Base-by-base conservation (phyloP, 2,113 vertebrate genomes). In the Delphinapterus leucas region DNA sequence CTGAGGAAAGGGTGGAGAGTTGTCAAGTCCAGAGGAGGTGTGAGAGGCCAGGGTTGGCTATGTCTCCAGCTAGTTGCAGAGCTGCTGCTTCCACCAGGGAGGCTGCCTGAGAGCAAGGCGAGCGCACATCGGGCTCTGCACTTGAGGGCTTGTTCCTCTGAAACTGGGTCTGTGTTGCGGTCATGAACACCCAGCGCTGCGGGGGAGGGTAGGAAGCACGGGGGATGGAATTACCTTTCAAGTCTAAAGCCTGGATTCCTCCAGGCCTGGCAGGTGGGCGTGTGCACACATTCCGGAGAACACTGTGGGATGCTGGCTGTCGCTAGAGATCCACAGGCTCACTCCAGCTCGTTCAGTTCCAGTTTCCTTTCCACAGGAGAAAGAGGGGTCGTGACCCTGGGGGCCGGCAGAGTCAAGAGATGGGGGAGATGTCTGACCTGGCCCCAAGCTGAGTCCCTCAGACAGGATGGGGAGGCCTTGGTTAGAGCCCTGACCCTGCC, bases 231-330 rank as follows among this genome's bases (percentile, higher is more conserved):
- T 94, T 95, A 83, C 86, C 83, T 96, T 88, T 95, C 94, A 92
- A 90, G 70, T 95, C 55, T 86, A 68, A 93, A 95, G 82, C 88
- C 93, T 87, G 33, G 77, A 89, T 96, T 96, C 91, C 85, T 95
- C 73, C 58, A 60, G 93, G 94, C 88, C 58, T 2, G 6, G 93
- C 88, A 84, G 93, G 95, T 97, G 93, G 95, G 93, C 4, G 20
- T 91, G 36, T 44, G 53, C 95, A 84, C 71, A 86, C 36, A 31
- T 36, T 89, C 83, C 85, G 58, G 0, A 91, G 93, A 95, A 93
- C 91, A 80, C 2, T 96, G 91, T 95, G 94, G 94, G 85, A 93
- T 91, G 67, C 3, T 91, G 93, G 77, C 84, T 93, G 73, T 95
- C 94, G 33, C 90, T 74, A 38, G 90, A 90, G 93, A 89, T 60